Conservation (phyloP, 2,888 invertebrate species). For the Xanthorhoe designata region DNA sequence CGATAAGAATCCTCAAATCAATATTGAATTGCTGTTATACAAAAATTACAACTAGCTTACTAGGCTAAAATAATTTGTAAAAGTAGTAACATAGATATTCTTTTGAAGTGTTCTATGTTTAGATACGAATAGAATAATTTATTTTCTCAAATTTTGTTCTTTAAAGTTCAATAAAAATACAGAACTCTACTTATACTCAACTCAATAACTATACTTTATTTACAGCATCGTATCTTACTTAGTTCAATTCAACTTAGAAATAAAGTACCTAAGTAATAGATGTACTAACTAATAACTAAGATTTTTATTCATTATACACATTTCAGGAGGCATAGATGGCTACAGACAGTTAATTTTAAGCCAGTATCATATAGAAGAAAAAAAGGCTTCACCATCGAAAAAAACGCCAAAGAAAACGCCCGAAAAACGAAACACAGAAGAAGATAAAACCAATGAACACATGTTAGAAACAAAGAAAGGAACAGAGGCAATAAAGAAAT, state of each 20-base stretch:
- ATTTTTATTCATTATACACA: background rate
- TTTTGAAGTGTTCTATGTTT: background rate
- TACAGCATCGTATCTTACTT: too few species aligned
- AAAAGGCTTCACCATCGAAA: constrained; percentile 10
- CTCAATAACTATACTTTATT: too few species aligned
- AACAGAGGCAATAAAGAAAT: constrained; percentile 20
- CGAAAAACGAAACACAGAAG: constrained; percentile 14
- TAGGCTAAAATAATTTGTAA: background rate
- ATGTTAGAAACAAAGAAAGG: constrained; percentile 30
- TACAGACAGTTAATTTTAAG: constrained; percentile 41
- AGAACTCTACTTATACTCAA: too few species aligned
- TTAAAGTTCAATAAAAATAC: too few species aligned
- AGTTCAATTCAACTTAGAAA: too few species aligned
- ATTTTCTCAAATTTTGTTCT: too few species aligned
- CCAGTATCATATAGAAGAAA: constrained; percentile 43
- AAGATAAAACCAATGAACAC: constrained; percentile 18
- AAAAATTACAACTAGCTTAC: too few species aligned
- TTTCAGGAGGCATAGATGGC: constrained; percentile 36
- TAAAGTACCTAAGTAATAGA: too few species aligned
- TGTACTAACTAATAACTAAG: background rate
- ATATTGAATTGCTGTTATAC: too few species aligned
- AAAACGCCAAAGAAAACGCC: constrained; percentile 11
- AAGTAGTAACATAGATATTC: background rate
- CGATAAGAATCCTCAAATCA: too few species aligned
- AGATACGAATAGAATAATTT: background rate